phyloP scores from a whole-genome alignment of 2,113 vertebrate genomes.

The Sinocyclocheilus rhinocerous region DNA sequence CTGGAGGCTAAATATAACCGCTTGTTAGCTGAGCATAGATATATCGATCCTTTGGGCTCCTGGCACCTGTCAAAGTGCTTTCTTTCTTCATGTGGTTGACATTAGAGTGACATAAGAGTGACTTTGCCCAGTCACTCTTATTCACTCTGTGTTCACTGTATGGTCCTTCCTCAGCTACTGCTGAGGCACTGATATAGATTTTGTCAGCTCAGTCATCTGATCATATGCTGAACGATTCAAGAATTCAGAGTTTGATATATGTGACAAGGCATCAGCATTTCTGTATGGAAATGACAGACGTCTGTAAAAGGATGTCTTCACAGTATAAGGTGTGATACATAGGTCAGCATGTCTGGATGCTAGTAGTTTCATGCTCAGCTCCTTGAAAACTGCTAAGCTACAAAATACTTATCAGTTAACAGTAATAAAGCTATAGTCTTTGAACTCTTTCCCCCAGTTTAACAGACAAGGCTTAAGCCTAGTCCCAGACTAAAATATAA shows the following conservation, averaged over 20 bases:
- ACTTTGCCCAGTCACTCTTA: slow-evolving; percentile 35
- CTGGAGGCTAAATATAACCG: slow-evolving; percentile 61
- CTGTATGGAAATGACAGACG: not conserved
- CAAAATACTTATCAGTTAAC: not conserved
- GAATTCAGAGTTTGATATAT: not conserved
- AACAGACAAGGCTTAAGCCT: too few species aligned
- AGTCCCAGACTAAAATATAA: too few species aligned
- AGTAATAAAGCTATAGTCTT: not conserved
- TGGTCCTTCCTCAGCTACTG: slow-evolving; percentile 1
- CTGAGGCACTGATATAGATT: not conserved
- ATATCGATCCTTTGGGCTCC: slow-evolving; percentile 55
- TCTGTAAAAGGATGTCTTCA: slow-evolving; percentile 1
- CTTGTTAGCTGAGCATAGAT: slow-evolving; percentile 58
- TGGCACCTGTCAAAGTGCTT: slow-evolving; percentile 51
- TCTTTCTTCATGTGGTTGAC: not conserved
- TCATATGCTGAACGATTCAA: slow-evolving; percentile 14
- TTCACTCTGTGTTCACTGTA: slow-evolving; percentile 6
- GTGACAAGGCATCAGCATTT: slow-evolving; percentile 13
- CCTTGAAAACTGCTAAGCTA: not conserved
- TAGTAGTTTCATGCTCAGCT: not conserved
- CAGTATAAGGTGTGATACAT: not conserved
- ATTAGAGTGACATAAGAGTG: too few species aligned
- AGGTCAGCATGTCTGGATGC: slow-evolving; percentile 15
- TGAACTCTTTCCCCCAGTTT: too few species aligned
- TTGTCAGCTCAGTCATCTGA: slow-evolving; percentile 12